Conservation (phyloP, 2,888 invertebrate genomes). For the Callinectes sapidus region DNA sequence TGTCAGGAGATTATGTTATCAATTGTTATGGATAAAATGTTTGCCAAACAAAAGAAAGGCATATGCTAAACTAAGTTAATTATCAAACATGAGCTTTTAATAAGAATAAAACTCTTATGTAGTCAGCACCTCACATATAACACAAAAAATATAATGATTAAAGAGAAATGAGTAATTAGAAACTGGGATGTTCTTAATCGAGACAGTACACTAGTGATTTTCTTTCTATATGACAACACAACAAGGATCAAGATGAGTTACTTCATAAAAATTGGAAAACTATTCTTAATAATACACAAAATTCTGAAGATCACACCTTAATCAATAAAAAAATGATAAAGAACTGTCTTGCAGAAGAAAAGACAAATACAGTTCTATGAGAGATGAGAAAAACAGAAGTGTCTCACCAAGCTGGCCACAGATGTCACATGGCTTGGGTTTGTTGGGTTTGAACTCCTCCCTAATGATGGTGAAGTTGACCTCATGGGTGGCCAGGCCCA, state of each 20-base stretch:
- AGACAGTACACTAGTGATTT: too few species aligned
- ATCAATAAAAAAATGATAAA: background rate
- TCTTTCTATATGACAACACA: too few species aligned
- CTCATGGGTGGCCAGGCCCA: slow-evolving; percentile 98
- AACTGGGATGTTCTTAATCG: too few species aligned
- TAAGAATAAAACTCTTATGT: too few species aligned
- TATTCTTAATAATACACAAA: background rate
- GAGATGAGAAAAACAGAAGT: background rate
- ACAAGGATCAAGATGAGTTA: too few species aligned
- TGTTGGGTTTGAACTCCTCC: slow-evolving; percentile 98
- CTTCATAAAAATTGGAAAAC: too few species aligned
- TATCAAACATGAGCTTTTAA: too few species aligned
- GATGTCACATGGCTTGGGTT: slow-evolving; percentile 95
- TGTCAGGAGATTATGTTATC: slow-evolving; percentile 68
- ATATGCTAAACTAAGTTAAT: too few species aligned
- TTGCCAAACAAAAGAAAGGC: background rate
- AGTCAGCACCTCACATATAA: too few species aligned
- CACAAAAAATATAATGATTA: too few species aligned
- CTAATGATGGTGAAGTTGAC: slow-evolving; percentile 98
- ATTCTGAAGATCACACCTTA: background rate
- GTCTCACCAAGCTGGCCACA: slow-evolving; percentile 83
- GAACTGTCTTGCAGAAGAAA: background rate
- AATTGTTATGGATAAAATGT: background rate
- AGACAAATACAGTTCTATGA: background rate
- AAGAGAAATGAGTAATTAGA: too few species aligned